Evolutionary conservation across 2,888 invertebrate genomes (phyloP).

Genomic region (Exephanes ischioxanthus): DNA sequence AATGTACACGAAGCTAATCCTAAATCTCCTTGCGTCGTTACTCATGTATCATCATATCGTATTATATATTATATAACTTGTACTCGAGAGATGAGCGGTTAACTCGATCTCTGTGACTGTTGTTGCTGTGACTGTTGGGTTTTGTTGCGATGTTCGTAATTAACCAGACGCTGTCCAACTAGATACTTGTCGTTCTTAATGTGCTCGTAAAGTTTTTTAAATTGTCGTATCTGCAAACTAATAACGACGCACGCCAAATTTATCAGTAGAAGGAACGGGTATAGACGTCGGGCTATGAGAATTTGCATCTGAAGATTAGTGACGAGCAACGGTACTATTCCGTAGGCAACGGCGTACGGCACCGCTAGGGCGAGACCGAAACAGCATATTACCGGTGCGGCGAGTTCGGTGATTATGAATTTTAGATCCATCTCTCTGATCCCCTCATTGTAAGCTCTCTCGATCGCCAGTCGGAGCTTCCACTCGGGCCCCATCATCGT

Average conservation of each 20-base stretch:
- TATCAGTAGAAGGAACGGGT: conserved; percentile 94
- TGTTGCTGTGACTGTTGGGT: conserved; percentile 80
- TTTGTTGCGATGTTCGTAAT: conserved; percentile 95
- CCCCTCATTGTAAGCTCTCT: conserved; percentile 97
- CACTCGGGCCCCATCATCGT: conserved; percentile 99
- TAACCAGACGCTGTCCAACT: conserved; percentile 97
- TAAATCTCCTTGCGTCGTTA: conserved; percentile 60
- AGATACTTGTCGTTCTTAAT: conserved; percentile 99
- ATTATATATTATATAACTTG: conserved; percentile 33
- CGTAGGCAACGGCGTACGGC: conserved; percentile 96
- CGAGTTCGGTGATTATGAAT: conserved; percentile 94
- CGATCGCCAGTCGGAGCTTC: conserved; percentile 95
- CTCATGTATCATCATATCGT: conserved; percentile 40
- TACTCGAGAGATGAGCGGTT: conserved; percentile 69
- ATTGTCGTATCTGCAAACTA: conserved; percentile 95
- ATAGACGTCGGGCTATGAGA: conserved; percentile 93
- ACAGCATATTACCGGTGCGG: conserved; percentile 95
- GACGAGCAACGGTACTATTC: conserved; percentile 90
- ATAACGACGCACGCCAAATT: conserved; percentile 90
- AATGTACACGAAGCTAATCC: conserved; percentile 79
- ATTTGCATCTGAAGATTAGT: conserved; percentile 89
- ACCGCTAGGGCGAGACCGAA: conserved; percentile 96
- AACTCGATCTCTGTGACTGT: conserved; percentile 76
- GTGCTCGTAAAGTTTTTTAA: conserved; percentile 97
- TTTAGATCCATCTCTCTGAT: conserved; percentile 96